Base-by-base conservation (phyloP, 2,113 vertebrate species). In the Spizaetus ornatus region DNA sequence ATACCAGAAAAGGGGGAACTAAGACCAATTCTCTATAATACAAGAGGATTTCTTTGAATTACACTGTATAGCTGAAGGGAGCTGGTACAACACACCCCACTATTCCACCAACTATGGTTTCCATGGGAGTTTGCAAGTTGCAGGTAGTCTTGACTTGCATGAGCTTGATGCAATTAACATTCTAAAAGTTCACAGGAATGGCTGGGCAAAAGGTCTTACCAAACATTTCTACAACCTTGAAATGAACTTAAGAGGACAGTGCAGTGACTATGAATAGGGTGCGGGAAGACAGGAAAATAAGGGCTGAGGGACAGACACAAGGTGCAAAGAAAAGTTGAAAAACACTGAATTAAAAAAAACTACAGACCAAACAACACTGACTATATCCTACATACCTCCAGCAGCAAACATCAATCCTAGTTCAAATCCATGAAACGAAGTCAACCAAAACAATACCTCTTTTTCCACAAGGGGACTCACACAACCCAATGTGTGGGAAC, bases 331-430 rank as follows among this genome's bases (percentile, higher is more conserved):
- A 82, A 95, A 95, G 67, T 8, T 92, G 61, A 94, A 80, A 95
- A 96, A 81, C 88, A 93, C 59, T 0, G 22, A 97, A 97, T 96
- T 93, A 89, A 83, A 80, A 90, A 94, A 94, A 82, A 67, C 97
- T 97, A 96, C 91, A 96, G 97, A 97, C 83, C 95, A 96, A 97
- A 96, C 95, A 96, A 97, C 86, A 97, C 96, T 93, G 86, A 94
- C 97, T 97, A 97, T 62, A 94, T 91, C 97, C 97, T 96, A 91
- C 96, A 83, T 94, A 98, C 88, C 96, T 97, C 95, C 96, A 96
- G 85, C 90, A 97, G 97, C 95, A 97, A 97, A 92, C 93, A 98
- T 93, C 96, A 97, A 90, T 97, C 96, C 97, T 97, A 97, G 93
- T 94, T 94, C 97, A 97, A 89, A 95, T 95, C 94, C 97, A 96